These are phyloP conservation scores for Drosophila suzukii DNA, from an alignment of 1,140 invertebrate species.

Conservation along the genomic window DNA sequence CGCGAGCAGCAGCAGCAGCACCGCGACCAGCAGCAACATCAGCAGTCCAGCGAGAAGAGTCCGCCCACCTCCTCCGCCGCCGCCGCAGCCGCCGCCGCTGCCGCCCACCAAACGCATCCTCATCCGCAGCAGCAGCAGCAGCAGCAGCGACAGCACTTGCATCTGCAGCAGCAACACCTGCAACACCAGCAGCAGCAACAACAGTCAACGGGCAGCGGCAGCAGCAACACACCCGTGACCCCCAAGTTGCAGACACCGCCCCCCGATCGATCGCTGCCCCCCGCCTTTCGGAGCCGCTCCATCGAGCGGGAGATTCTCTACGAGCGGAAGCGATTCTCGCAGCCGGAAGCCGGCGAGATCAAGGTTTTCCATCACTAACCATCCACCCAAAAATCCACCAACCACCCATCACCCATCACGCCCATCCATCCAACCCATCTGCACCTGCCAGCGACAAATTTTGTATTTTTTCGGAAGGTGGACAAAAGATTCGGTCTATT, in stretches of 20 bases:
- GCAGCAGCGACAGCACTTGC: slow-evolving; percentile 52
- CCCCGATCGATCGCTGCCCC: slow-evolving; percentile 72
- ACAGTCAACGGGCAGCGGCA: slow-evolving; percentile 51
- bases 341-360: slow-evolving; percentile 70
- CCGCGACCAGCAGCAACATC: slow-evolving; percentile 37
- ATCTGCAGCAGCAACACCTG: slow-evolving; percentile 34
- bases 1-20: slow-evolving; percentile 52
- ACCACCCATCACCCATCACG: not conserved
- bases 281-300: slow-evolving; percentile 80
- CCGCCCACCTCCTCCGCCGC: slow-evolving; percentile 56
- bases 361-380: slow-evolving; percentile 60
- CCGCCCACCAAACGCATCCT: slow-evolving; percentile 50
- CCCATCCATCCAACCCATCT: not conserved
- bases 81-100: slow-evolving; percentile 37
- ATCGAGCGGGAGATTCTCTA: slow-evolving; percentile 78
- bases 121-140: slow-evolving; percentile 53
- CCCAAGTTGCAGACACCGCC: slow-evolving; percentile 77
- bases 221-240: slow-evolving; percentile 71
- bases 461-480: not conserved
- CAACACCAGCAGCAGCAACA: slow-evolving; percentile 43
- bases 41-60: slow-evolving; percentile 59
- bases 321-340: slow-evolving; percentile 78
- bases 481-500: not conserved
- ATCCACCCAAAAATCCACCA: not conserved
- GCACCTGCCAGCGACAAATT: slow-evolving; percentile 21